These are phyloP conservation scores for Meda fulgida DNA, from an alignment of 2,797 vertebrate genomes.

Conservation along the genomic window DNA sequence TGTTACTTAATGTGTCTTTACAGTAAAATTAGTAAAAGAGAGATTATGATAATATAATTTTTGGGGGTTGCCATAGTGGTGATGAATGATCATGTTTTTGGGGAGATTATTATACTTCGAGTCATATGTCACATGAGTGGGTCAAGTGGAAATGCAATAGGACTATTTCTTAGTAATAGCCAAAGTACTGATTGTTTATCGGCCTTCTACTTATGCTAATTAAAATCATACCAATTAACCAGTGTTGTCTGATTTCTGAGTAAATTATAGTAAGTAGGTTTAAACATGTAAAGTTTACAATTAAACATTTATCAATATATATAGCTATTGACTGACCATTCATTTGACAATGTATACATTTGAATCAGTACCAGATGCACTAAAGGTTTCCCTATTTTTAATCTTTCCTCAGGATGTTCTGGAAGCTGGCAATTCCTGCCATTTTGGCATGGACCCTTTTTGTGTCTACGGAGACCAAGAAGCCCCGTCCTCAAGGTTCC, in stretches of 20 bases:
- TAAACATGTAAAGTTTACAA: neutral
- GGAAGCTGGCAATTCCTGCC: conserved; percentile 86
- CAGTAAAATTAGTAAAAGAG: neutral
- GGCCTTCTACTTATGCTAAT: neutral
- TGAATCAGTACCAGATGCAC: neutral
- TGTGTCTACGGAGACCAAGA: conserved; percentile 77
- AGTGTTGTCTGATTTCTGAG: neutral
- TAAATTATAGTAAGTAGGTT: neutral
- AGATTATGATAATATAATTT: neutral
- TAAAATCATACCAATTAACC: neutral
- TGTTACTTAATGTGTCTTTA: neutral
- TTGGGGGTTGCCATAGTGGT: neutral
- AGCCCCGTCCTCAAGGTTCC: conserved; percentile 85
- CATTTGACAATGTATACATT: neutral
- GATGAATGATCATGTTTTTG: neutral
- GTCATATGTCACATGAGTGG: neutral
- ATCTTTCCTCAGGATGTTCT: conserved; percentile 84
- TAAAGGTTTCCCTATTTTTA: conserved; percentile 20
- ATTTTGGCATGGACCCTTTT: conserved; percentile 84
- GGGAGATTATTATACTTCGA: neutral
- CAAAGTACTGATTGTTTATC: neutral
- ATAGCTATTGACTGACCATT: neutral
- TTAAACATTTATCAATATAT: neutral
- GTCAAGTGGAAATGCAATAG: neutral
- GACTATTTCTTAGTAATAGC: neutral